Conservation (phyloP, 1,140 invertebrate species). For the Anoplophora glabripennis region DNA sequence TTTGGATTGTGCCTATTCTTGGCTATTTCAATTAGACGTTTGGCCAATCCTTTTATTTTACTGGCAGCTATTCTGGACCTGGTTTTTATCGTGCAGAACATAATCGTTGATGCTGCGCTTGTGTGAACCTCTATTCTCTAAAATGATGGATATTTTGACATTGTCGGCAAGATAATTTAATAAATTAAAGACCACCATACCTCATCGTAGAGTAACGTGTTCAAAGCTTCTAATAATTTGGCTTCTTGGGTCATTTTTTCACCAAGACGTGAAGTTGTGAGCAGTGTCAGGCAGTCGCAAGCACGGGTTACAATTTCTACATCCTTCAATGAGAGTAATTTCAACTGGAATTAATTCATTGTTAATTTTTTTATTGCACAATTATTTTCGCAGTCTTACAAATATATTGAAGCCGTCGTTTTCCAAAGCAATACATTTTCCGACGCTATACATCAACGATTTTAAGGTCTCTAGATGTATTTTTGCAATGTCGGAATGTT, state of each 20-base stretch:
- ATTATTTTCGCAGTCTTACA: conserved; percentile 17
- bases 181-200: conserved; percentile 18
- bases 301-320: conserved; percentile 22
- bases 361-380: conserved; percentile 11
- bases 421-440: conserved; percentile 35
- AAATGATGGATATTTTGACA: conserved; percentile 10
- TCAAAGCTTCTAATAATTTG: conserved; percentile 32
- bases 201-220: conserved; percentile 34
- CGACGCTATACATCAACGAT: conserved; percentile 34
- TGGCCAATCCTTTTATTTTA: conserved; percentile 29
- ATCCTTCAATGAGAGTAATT: conserved; percentile 26
- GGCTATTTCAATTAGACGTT: conserved; percentile 33
- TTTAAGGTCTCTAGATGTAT: conserved; percentile 36
- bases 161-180: neutral
- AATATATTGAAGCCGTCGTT: conserved; percentile 32
- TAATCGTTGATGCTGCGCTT: conserved; percentile 35
- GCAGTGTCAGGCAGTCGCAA: conserved; percentile 25
- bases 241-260: conserved; percentile 32
- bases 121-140: conserved; percentile 33
- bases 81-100: conserved; percentile 41
- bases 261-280: conserved; percentile 30
- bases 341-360: conserved; percentile 25
- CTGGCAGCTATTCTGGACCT: conserved; percentile 34
- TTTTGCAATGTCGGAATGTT: conserved; percentile 22
- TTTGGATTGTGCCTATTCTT: conserved; percentile 28